Percentiles rank a stretch among this genome's conserved stretches.
phyloP scores from a whole-genome alignment of 2,888 invertebrate genomes.

The Lochmaea crataegi region DNA sequence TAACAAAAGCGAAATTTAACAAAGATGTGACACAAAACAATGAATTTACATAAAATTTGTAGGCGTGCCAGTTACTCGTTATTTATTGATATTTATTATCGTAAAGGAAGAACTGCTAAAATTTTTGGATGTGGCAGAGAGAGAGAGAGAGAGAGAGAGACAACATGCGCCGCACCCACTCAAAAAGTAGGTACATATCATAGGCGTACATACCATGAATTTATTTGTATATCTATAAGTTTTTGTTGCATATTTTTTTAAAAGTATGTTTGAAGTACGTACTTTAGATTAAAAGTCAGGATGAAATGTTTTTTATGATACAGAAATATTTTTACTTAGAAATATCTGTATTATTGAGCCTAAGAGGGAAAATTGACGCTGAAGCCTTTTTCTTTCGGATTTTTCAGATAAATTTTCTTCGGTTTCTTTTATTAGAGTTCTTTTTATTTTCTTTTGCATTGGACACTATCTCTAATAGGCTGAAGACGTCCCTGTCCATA shows the following conservation, averaged over 20 bases:
- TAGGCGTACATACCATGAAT: slow-evolving; percentile 15
- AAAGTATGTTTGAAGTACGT: too few relatives aligned
- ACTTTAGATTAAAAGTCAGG: too few relatives aligned
- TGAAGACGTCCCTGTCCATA: too few relatives aligned
- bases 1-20: slow-evolving; percentile 27
- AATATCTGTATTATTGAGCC: too few relatives aligned
- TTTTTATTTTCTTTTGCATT: too few relatives aligned
- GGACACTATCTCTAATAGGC: too few relatives aligned
- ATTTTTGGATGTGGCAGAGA: slow-evolving; percentile 33
- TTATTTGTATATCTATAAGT: neutral
- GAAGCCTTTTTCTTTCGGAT: too few relatives aligned
- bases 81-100: slow-evolving; percentile 34
- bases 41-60: slow-evolving; percentile 46
- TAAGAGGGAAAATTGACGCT: too few relatives aligned
- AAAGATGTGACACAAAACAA: slow-evolving; percentile 36
- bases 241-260: too few relatives aligned
- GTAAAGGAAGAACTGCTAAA: slow-evolving; percentile 28
- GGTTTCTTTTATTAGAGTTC: too few relatives aligned
- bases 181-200: slow-evolving; percentile 37
- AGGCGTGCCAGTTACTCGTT: slow-evolving; percentile 35
- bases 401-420: too few relatives aligned
- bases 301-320: neutral
- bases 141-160: slow-evolving; percentile 33
- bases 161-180: slow-evolving; percentile 29
- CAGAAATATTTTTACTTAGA: neutral